These are phyloP conservation scores for Epicauta chinensis DNA, from an alignment of 1,140 invertebrate genomes.

Conservation along the genomic window DNA sequence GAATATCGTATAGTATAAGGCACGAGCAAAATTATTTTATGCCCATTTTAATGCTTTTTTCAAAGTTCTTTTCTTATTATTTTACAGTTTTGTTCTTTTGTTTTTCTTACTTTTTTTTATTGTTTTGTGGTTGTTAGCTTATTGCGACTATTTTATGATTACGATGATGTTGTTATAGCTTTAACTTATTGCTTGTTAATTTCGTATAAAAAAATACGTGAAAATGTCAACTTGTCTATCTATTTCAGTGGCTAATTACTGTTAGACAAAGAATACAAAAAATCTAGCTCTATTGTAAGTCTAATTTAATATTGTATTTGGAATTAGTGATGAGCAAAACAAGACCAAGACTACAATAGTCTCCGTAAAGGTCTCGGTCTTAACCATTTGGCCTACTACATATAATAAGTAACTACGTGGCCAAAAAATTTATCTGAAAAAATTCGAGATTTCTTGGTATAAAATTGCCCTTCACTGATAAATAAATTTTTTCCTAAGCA, in stretches of 20 bases:
- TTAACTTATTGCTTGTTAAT: conserved; percentile 13
- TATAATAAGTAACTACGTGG: too few relatives aligned
- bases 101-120: background rate
- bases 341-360: too few relatives aligned
- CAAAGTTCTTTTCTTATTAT: conserved; percentile 11
- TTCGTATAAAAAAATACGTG: conserved; percentile 9
- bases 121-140: conserved; percentile 17
- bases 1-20: conserved; percentile 13
- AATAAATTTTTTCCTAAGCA: too few relatives aligned
- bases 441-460: too few relatives aligned
- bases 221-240: conserved; percentile 2
- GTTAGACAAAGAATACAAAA: too few relatives aligned
- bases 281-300: background rate
- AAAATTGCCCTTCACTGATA: too few relatives aligned
- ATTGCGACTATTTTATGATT: conserved; percentile 17
- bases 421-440: too few relatives aligned
- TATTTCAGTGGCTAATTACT: too few relatives aligned
- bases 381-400: too few relatives aligned
- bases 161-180: conserved; percentile 18
- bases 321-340: too few relatives aligned
- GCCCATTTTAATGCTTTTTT: conserved; percentile 2
- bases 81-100: conserved; percentile 13
- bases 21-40: conserved; percentile 19
- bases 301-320: background rate
- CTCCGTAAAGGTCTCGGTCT: too few relatives aligned